phyloP scores from a whole-genome alignment of 2,888 invertebrate species.

The Tanytarsus gracilentus region DNA sequence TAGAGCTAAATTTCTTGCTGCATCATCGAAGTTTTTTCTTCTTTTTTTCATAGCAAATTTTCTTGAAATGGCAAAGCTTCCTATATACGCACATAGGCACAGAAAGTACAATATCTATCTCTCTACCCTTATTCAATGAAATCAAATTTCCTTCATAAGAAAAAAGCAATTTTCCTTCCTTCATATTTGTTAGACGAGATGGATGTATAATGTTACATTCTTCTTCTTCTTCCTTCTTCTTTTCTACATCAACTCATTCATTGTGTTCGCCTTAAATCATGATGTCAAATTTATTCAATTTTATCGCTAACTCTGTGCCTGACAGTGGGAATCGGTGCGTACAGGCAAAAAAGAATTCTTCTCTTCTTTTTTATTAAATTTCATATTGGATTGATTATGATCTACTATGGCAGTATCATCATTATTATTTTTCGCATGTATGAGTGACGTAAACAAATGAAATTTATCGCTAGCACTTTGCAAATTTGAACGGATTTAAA shows the following conservation, averaged over 20 bases:
- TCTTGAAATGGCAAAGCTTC: not conserved
- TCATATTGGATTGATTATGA: not conserved
- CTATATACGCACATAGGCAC: too few relatives aligned
- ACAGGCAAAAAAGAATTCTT: not conserved
- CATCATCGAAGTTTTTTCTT: not conserved
- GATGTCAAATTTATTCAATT: constrained; percentile 15
- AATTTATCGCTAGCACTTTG: not conserved
- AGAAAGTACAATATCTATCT: not conserved
- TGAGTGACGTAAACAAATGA: too few relatives aligned
- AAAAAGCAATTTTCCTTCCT: constrained; percentile 20
- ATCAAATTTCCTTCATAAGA: constrained; percentile 17
- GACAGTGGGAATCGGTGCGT: not conserved
- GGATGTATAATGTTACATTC: not conserved
- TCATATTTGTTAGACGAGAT: not conserved
- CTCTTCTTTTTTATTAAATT: constrained; percentile 1
- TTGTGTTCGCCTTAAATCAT: constrained; percentile 1
- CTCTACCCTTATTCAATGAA: not conserved
- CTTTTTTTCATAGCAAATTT: not conserved
- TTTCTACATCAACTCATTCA: not conserved
- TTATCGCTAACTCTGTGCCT: not conserved
- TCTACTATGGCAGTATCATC: too few relatives aligned
- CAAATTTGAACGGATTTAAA: too few relatives aligned
- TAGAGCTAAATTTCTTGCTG: not conserved
- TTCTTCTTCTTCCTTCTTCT: not conserved
- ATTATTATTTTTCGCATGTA: not conserved